Base-by-base conservation (phyloP, 1,140 invertebrate genomes). In the Conopomorpha cramerella region DNA sequence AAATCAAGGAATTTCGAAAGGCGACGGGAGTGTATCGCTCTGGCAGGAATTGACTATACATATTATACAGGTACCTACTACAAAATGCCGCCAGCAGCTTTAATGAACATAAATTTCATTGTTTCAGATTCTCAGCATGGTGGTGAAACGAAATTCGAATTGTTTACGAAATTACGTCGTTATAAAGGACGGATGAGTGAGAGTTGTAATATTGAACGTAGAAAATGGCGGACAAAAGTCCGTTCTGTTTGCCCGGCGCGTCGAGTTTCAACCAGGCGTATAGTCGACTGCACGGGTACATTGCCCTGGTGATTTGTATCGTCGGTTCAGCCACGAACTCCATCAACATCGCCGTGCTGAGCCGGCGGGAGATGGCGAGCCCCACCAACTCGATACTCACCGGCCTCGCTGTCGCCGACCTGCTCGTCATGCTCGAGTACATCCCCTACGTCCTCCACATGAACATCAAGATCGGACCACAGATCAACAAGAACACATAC, bases 261-360 rank as follows among this genome's bases (percentile, higher is more conserved):
- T 65, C 55, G 30, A 52, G 74, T 45, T 79, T 79, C 51, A 65
- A 76, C 41, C 61, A 60, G 37, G 61, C 60, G 15, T 79, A 78
- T 45, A 73, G 65, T 30, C 52, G 59, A 6, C 43, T 78, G n/a
- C 77, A 79, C 40, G 77, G 74, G n/a, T 79, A 78, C 45, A 68
- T 79, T 11, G 72, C 73, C 16, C 55, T 79, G 29, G 59, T 76
- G 30, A 92, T 99, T 26, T 98, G 96, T 66, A 80, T 92, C 12
- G 90, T 96, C 52, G 96, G 96, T 26, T 92, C 92, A 2, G 83
- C 96, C 10, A 91, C 94, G 30, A 99, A 98, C 63, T 82, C 90
- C 1, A 83, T 98, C 36, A 99, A 97, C 73, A 95, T 99, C 25
- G 87, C 90, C n/a, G 94, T 99, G 2, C 77, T 99, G 13, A 95